Conservation (phyloP, 2,888 invertebrate species). For the Atherix ibis region DNA sequence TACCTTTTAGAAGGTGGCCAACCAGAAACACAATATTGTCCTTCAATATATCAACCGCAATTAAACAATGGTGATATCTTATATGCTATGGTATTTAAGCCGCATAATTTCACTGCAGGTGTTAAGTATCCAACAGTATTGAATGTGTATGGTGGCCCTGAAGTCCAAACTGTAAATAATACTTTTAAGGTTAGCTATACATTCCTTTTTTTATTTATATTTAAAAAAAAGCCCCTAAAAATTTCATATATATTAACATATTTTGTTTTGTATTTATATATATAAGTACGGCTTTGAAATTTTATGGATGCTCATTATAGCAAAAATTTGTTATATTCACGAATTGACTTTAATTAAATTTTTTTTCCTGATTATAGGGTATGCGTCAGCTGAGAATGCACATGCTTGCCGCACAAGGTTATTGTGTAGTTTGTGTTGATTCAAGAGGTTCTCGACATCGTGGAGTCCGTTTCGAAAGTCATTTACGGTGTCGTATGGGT, state of each 20-base stretch:
- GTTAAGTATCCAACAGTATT: conserved; percentile 78
- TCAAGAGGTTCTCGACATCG: conserved; percentile 89
- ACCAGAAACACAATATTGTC: conserved; percentile 45
- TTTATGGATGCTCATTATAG: not conserved
- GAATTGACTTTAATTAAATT: not conserved
- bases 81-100: conserved; percentile 83
- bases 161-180: conserved; percentile 94
- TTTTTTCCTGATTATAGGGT: conserved; percentile 41
- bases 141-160: conserved; percentile 96
- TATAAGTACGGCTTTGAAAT: no score
- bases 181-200: conserved; percentile 62
- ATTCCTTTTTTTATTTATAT: no score
- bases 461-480: conserved; percentile 81
- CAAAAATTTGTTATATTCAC: not conserved
- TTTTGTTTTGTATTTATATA: not conserved
- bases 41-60: conserved; percentile 55
- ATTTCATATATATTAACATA: not conserved
- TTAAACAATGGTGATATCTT: conserved; percentile 53
- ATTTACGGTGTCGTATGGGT: conserved; percentile 81
- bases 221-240: no score
- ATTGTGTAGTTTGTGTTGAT: conserved; percentile 90
- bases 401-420: conserved; percentile 88
- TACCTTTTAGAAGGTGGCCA: conserved; percentile 49
- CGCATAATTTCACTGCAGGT: conserved; percentile 45
- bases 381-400: conserved; percentile 84